These are phyloP conservation scores for Ciconia boyciana DNA, from an alignment of 2,113 vertebrate species.

Conservation along the genomic window DNA sequence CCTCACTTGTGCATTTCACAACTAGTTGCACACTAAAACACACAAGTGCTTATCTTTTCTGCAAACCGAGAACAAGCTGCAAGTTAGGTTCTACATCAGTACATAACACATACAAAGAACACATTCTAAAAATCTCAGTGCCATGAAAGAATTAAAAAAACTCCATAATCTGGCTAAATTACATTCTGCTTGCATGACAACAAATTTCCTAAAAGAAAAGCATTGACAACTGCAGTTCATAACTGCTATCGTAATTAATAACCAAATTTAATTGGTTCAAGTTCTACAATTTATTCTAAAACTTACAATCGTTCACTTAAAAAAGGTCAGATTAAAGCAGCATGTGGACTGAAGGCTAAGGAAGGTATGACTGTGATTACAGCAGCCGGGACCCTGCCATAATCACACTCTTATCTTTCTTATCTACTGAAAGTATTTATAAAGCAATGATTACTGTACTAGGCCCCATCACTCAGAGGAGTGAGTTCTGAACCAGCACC, in stretches of 20 bases:
- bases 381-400: not conserved
- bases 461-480: not conserved
- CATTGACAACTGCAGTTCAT: not conserved
- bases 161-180: not conserved
- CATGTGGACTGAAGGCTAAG: not conserved
- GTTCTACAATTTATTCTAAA: not conserved
- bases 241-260: not conserved
- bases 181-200: not conserved
- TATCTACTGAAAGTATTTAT: conserved; percentile 42
- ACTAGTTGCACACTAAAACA: not conserved
- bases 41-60: not conserved
- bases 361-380: not conserved
- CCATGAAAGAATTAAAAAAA: not conserved
- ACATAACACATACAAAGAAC: not conserved
- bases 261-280: not conserved
- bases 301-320: not conserved
- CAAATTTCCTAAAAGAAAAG: not conserved
- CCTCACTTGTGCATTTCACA: conserved; percentile 48
- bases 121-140: not conserved
- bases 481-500: conserved; percentile 10
- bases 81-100: not conserved
- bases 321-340: not conserved
- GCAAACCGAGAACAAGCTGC: not conserved
- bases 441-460: not conserved
- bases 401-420: conserved; percentile 53